A percentile compares a stretch with the other conserved stretches of the same genome.
phyloP scores from a whole-genome alignment of 2,113 vertebrate species.

The Leucosticte australis region DNA sequence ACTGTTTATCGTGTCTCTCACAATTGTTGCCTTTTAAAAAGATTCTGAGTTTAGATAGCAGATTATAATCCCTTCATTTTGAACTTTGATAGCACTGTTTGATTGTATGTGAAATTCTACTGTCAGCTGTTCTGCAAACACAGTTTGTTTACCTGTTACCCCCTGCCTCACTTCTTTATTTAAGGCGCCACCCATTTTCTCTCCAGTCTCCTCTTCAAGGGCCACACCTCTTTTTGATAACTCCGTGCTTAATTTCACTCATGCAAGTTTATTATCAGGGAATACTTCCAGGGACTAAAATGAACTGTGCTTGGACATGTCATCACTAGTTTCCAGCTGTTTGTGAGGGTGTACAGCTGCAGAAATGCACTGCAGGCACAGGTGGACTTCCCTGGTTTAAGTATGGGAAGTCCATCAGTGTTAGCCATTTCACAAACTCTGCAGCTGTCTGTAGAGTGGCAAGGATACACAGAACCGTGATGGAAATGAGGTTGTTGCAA shows the following conservation, averaged over 20 bases:
- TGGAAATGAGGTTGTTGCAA: not conserved
- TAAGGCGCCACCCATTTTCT: not conserved
- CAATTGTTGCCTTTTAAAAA: not conserved
- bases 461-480: not conserved
- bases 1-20: not conserved
- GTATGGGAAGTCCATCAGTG: not conserved
- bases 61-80: not conserved
- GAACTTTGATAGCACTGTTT: not conserved
- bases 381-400: not conserved
- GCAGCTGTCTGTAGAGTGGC: not conserved
- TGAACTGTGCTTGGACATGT: not conserved
- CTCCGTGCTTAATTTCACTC: not conserved
- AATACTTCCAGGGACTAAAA: not conserved
- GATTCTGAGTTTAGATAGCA: not conserved
- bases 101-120: not conserved
- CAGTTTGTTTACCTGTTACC: not conserved
- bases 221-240: not conserved
- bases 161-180: not conserved
- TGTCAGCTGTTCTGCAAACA: not conserved
- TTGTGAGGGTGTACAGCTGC: not conserved
- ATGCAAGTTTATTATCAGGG: not conserved
- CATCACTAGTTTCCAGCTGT: not conserved
- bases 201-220: not conserved
- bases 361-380: not conserved
- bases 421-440: not conserved